Conservation (phyloP, 2,113 vertebrate species). For the Labeo catla region DNA sequence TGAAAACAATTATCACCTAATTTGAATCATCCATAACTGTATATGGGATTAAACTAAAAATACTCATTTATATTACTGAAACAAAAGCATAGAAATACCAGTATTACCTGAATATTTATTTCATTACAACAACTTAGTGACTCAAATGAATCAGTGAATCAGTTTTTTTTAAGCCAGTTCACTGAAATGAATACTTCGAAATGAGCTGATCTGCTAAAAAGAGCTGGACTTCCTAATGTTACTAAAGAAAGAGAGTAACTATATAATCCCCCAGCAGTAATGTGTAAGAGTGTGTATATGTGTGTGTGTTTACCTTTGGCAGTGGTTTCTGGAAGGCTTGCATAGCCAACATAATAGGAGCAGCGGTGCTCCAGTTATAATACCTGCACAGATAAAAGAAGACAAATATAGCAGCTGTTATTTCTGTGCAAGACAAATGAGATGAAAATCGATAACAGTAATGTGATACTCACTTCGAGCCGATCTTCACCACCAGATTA, state of each 20-base stretch:
- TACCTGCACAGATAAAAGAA: conserved; percentile 75
- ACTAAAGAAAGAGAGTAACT: no score
- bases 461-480: conserved; percentile 80
- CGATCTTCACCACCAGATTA: conserved; percentile 87
- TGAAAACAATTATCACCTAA: background rate
- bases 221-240: no score
- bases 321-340: conserved; percentile 97
- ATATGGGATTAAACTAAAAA: background rate
- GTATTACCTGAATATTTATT: background rate
- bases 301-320: conserved; percentile 84
- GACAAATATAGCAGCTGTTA: conserved; percentile 8
- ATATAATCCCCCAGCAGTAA: background rate
- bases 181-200: background rate
- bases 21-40: background rate
- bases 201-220: no score
- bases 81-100: background rate
- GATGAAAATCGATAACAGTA: background rate
- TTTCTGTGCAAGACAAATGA: background rate
- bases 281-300: conserved; percentile 44
- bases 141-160: background rate
- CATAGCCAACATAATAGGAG: conserved; percentile 92
- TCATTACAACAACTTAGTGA: background rate
- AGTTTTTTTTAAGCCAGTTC: no score
- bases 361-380: conserved; percentile 94
- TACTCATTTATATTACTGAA: background rate